Percentiles rank a stretch among this genome's conserved stretches.
Conservation (phyloP, 2,888 invertebrate species). For the Lordiphosa andalusiaca region DNA sequence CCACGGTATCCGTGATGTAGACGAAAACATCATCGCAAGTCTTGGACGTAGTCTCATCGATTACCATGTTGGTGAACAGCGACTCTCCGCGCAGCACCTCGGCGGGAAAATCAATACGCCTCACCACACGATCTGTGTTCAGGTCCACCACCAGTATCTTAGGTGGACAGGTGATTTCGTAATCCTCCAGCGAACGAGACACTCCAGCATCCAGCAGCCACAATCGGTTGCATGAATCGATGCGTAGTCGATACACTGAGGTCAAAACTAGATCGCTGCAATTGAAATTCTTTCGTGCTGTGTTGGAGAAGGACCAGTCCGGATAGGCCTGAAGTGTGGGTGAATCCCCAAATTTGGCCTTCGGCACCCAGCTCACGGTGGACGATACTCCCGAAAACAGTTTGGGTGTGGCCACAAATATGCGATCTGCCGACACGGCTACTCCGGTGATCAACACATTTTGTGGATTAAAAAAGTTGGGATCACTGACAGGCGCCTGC, state of each 20-base stretch:
- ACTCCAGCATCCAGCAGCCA: conserved; percentile 90
- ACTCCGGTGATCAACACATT: conserved; percentile 89
- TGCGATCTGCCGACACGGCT: conserved; percentile 86
- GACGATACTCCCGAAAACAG: conserved; percentile 88
- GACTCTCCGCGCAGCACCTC: conserved; percentile 88
- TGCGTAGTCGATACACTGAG: conserved; percentile 88
- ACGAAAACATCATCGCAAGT: conserved; percentile 89
- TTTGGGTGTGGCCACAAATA: conserved; percentile 89
- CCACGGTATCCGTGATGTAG: conserved; percentile 91
- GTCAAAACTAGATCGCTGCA: conserved; percentile 88
- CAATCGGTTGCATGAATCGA: conserved; percentile 90
- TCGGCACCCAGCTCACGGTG: conserved; percentile 86
- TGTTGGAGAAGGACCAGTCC: conserved; percentile 88
- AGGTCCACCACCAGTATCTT: conserved; percentile 91
- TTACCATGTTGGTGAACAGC: conserved; percentile 88
- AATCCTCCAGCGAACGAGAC: conserved; percentile 84
- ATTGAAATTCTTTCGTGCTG: conserved; percentile 86
- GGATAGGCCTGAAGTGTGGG: conserved; percentile 87
- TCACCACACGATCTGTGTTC: conserved; percentile 83
- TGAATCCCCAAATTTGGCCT: conserved; percentile 85
- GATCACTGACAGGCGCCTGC: conserved; percentile 82
- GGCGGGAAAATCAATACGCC: conserved; percentile 86
- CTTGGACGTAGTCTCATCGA: conserved; percentile 86
- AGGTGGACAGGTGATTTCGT: conserved; percentile 86
- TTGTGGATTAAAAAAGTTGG: conserved; percentile 83